Percentiles rank a stretch among this genome's conserved stretches.
Evolutionary conservation across 2,888 invertebrate genomes (phyloP).

Genomic region (Nudaria mundana): DNA sequence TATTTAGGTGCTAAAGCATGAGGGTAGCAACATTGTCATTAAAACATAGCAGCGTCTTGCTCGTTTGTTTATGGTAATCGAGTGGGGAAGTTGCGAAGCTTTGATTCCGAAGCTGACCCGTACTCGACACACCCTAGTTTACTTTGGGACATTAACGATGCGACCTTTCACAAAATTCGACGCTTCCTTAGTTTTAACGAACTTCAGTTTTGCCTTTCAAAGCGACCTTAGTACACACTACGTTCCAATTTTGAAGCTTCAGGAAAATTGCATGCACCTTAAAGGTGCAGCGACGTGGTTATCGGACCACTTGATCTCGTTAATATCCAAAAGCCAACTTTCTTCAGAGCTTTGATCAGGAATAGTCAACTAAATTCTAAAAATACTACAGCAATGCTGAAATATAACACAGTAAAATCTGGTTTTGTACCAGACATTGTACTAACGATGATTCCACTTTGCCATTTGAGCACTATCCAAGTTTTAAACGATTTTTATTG

Average conservation of each 20-base stretch:
- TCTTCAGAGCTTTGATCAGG: too few species aligned
- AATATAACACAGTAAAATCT: too few species aligned
- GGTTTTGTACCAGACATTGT: too few species aligned
- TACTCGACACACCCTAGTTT: slow-evolving; percentile 57
- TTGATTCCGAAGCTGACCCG: slow-evolving; percentile 63
- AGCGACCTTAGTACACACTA: slow-evolving; percentile 38
- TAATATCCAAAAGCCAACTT: slow-evolving; percentile 31
- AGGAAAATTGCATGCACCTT: slow-evolving; percentile 38
- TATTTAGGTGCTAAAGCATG: slow-evolving; percentile 28
- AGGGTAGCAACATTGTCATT: slow-evolving; percentile 69
- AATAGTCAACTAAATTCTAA: too few species aligned
- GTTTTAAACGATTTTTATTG: too few species aligned
- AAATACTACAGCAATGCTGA: too few species aligned
- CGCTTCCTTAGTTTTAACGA: slow-evolving; percentile 54
- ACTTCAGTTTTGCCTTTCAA: slow-evolving; percentile 52
- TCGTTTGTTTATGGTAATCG: slow-evolving; percentile 78
- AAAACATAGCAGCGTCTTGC: slow-evolving; percentile 68
- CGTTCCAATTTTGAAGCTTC: slow-evolving; percentile 36
- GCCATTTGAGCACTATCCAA: too few species aligned
- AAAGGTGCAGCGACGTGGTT: slow-evolving; percentile 39
- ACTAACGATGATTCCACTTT: too few species aligned
- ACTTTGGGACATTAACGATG: slow-evolving; percentile 58
- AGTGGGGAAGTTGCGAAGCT: slow-evolving; percentile 72
- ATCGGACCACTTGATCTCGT: slow-evolving; percentile 44
- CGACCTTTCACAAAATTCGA: slow-evolving; percentile 62